phyloP scores from a whole-genome alignment of 1,140 invertebrate genomes.

The Yoshiicerus persimilis region DNA sequence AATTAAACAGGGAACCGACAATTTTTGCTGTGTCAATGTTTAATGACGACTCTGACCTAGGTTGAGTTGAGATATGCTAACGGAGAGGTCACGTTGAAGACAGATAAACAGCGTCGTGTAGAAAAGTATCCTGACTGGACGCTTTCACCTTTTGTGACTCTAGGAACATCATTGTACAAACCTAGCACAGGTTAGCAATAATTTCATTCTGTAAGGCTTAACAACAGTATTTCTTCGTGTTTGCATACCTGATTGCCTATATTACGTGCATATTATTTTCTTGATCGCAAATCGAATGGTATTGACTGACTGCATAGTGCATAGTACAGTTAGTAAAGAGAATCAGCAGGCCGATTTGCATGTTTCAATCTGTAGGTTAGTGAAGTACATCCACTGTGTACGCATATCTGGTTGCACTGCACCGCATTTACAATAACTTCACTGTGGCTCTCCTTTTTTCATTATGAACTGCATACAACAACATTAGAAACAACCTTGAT shows the following conservation, averaged over 20 bases:
- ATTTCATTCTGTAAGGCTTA: neutral
- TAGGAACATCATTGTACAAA: constrained; percentile 46
- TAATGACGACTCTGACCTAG: constrained; percentile 38
- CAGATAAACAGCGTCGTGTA: constrained; percentile 72
- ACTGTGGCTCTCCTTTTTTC: neutral
- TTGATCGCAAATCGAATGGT: neutral
- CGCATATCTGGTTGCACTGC: neutral
- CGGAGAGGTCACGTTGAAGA: constrained; percentile 69
- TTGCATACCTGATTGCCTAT: neutral
- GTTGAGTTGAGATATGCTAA: constrained; percentile 74
- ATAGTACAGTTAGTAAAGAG: neutral
- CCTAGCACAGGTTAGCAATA: constrained; percentile 40
- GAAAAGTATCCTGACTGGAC: constrained; percentile 61
- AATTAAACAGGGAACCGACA: neutral
- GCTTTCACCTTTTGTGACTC: constrained; percentile 49
- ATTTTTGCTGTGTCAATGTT: constrained; percentile 5
- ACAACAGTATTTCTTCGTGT: no score
- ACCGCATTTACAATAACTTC: neutral
- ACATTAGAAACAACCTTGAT: neutral
- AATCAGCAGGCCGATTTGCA: neutral
- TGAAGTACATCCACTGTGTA: neutral
- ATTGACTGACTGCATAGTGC: neutral
- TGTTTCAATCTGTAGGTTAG: neutral
- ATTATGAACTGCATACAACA: neutral
- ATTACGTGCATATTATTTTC: neutral